Evolutionary conservation across 2,888 invertebrate genomes (phyloP).

Genomic region (Nemapogon koenigi): DNA sequence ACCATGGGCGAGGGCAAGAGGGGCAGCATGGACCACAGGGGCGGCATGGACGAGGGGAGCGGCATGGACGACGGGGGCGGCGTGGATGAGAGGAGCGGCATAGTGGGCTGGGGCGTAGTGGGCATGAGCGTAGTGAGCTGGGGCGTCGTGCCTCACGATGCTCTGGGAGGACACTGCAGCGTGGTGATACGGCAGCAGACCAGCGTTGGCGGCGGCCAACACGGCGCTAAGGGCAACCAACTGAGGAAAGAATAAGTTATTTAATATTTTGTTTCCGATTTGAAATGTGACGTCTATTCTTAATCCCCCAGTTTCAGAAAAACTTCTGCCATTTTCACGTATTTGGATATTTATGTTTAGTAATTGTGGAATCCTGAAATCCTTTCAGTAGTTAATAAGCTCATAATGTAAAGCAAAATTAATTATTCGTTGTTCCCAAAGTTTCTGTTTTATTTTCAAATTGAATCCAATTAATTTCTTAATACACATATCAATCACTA

Average conservation of each 20-base stretch:
- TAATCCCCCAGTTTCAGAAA: no score
- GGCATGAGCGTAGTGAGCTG: conserved; percentile 38
- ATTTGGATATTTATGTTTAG: no score
- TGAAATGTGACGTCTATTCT: no score
- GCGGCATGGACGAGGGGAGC: conserved; percentile 20
- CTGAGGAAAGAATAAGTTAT: conserved; percentile 24
- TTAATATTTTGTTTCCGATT: no score
- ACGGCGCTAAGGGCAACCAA: conserved; percentile 52
- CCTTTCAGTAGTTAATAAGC: no score
- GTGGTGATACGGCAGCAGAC: conserved; percentile 53
- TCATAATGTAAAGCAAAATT: no score
- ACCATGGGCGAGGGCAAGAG: conserved; percentile 21
- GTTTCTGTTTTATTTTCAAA: no score
- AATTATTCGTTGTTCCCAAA: no score
- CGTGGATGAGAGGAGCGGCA: conserved; percentile 26
- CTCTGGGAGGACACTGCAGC: conserved; percentile 56
- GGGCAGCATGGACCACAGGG: conserved; percentile 16
- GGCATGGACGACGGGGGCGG: conserved; percentile 29
- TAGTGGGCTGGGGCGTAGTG: conserved; percentile 32
- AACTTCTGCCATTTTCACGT: no score
- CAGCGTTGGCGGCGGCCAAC: conserved; percentile 61
- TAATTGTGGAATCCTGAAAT: no score
- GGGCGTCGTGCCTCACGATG: conserved; percentile 52
- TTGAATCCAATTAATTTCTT: no score
- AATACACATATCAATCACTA: no score